These are phyloP conservation scores for Chymomyza procnemis DNA, from an alignment of 2,888 invertebrate species.

Conservation along the genomic window DNA sequence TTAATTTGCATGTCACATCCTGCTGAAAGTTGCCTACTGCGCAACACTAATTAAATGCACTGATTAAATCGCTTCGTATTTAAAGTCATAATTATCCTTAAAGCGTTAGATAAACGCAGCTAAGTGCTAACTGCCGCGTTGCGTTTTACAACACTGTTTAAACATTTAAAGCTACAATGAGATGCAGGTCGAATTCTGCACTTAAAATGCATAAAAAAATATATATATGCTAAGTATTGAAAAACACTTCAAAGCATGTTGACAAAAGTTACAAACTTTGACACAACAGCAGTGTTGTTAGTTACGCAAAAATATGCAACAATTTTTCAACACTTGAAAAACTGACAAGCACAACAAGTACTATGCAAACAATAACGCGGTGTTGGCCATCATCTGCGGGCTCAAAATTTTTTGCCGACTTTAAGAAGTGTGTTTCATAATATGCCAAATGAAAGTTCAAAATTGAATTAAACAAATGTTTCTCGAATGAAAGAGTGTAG, in stretches of 20 bases:
- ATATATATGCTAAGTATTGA: conserved; percentile 6
- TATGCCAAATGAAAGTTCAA: too few species aligned
- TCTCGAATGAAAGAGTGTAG: too few species aligned
- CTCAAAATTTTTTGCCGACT: too few species aligned
- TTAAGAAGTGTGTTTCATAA: too few species aligned
- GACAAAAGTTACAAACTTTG: conserved; percentile 7
- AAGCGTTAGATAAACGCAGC: too few species aligned
- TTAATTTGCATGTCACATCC: not conserved
- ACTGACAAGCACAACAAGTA: not conserved
- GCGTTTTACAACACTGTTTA: not conserved
- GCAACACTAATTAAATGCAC: not conserved
- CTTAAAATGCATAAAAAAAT: not conserved
- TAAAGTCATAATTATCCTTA: too few species aligned
- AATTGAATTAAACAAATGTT: too few species aligned
- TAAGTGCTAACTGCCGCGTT: too few species aligned
- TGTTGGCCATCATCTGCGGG: too few species aligned
- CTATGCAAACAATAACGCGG: too few species aligned
- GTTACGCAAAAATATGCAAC: conserved; percentile 5
- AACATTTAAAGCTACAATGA: not conserved
- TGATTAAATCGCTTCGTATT: not conserved
- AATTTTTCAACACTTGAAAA: not conserved
- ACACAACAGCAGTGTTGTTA: not conserved
- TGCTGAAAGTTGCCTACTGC: not conserved
- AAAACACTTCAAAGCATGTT: conserved; percentile 19
- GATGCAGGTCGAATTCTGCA: conserved; percentile 23